Evolutionary conservation across 1,140 invertebrate species (phyloP).

Genomic region (Cardiocondyla obscurior): DNA sequence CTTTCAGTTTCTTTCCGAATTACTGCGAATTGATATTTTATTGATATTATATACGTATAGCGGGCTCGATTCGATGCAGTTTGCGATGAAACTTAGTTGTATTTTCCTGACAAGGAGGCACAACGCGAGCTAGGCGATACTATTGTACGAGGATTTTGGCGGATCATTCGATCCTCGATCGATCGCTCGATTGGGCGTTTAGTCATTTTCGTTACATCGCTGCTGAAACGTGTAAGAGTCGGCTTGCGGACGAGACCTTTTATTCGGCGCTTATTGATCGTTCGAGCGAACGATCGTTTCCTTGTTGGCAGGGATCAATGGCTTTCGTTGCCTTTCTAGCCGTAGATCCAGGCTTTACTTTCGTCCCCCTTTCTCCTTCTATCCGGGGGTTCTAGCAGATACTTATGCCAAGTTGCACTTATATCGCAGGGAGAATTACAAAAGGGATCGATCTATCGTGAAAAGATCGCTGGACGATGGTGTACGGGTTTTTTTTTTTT

Average conservation of each 20-base stretch:
- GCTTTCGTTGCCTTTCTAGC: constrained; percentile 70
- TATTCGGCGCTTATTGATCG: constrained; percentile 65
- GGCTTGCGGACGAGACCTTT: constrained; percentile 68
- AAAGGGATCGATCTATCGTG: constrained; percentile 42
- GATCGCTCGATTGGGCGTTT: constrained; percentile 73
- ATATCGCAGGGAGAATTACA: constrained; percentile 55
- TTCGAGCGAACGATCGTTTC: constrained; percentile 69
- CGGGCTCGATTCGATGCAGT: constrained; percentile 9
- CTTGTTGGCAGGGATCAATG: constrained; percentile 68
- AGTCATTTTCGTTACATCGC: constrained; percentile 69
- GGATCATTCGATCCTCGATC: constrained; percentile 63
- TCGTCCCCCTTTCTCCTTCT: background rate
- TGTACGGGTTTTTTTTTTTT: background rate
- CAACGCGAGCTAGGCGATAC: constrained; percentile 29
- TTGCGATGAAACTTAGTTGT: constrained; percentile 3
- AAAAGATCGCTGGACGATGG: background rate
- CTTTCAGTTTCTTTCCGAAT: background rate
- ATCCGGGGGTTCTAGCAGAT: constrained; percentile 12
- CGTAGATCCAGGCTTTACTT: constrained; percentile 59
- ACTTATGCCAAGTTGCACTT: constrained; percentile 65
- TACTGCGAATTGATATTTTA: background rate
- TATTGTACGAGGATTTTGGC: constrained; percentile 47
- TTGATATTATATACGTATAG: background rate
- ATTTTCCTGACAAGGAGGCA: constrained; percentile 52
- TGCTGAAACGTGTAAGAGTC: constrained; percentile 70